Evolutionary conservation across 1,140 invertebrate genomes (phyloP), one percentile per base, ranked within the genome.

Genomic region (Lordiphosa mommai): DNA sequence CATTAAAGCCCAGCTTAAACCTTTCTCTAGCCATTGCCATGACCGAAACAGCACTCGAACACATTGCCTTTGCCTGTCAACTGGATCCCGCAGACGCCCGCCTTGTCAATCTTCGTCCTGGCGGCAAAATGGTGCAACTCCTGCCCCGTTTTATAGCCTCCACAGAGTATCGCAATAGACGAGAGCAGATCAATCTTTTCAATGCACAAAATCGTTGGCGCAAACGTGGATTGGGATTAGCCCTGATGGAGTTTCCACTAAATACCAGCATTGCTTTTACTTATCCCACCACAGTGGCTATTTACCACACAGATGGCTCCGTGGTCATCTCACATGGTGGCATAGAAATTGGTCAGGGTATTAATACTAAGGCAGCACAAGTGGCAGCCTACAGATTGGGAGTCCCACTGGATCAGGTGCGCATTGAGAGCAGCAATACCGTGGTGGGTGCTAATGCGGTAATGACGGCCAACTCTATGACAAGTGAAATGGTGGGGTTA

Each of bases 11-110:
- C 8, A 7, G 8, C 7, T 8, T 4, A 0, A 20, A 1, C 10
- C 8, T n/a, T 0, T 84, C 91, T 1, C 92, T 94, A 90, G 92
- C 86, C 17, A 82, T 93, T 8, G 91, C 91, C 2, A 90, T 93
- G 72, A 92, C 93, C 27, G 96, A 97, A 87, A 91, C 90, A 12
- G 92, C 96, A 5, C 93, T 97, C 91, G 95, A 97, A 66, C 93
- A 95, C 76, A 93, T 97, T 56, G 92, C 94, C 0, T 91, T 91
- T 43, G 89, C 86, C 16, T 66, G 94, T 3, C 90, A 91, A 7
- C 91, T 92, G 60, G 95, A 96, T 89, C 92, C 95, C 0, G 56
- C 93, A 2, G 91, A 94, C 38, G 91, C 95, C 0, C 89, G 92
- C 49, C 50, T 93, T 12, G 88, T 87, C 1, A 96, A 96, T 82